Evolutionary conservation across 2,888 invertebrate species (phyloP).

Genomic region (Mamestra brassicae): DNA sequence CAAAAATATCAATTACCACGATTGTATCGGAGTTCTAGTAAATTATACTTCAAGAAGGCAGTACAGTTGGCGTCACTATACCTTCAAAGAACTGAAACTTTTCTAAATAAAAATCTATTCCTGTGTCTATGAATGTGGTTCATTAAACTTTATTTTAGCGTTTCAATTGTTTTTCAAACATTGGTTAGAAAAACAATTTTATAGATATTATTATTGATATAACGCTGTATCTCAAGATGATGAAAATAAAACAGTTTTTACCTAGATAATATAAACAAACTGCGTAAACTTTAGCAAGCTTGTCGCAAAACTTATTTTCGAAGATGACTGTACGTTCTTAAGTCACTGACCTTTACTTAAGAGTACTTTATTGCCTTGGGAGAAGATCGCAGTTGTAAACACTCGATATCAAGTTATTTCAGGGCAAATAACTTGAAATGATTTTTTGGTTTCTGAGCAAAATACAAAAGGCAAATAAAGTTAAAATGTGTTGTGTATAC

Average conservation of each 20-base stretch:
- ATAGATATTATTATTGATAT: too few relatives aligned
- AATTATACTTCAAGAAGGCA: neutral
- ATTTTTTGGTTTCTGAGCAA: neutral
- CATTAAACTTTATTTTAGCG: neutral
- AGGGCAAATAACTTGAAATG: neutral
- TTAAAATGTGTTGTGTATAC: too few relatives aligned
- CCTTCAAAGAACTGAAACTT: neutral
- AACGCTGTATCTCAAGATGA: too few relatives aligned
- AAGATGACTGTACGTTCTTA: neutral
- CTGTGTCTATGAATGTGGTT: neutral
- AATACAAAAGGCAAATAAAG: neutral
- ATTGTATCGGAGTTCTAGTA: neutral
- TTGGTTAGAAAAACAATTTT: too few relatives aligned
- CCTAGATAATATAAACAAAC: too few relatives aligned
- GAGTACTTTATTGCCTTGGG: constrained; percentile 6
- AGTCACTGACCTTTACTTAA: constrained; percentile 19
- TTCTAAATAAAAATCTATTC: neutral
- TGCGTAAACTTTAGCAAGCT: neutral
- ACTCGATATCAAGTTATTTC: constrained; percentile 5
- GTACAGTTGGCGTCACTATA: constrained; percentile 2
- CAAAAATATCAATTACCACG: neutral
- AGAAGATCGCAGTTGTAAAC: constrained; percentile 28
- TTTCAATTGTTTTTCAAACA: too few relatives aligned
- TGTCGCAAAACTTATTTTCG: neutral
- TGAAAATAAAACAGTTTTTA: too few relatives aligned